phyloP scores from a whole-genome alignment of 2,888 invertebrate species.

The Taphrorychus bicolor region DNA sequence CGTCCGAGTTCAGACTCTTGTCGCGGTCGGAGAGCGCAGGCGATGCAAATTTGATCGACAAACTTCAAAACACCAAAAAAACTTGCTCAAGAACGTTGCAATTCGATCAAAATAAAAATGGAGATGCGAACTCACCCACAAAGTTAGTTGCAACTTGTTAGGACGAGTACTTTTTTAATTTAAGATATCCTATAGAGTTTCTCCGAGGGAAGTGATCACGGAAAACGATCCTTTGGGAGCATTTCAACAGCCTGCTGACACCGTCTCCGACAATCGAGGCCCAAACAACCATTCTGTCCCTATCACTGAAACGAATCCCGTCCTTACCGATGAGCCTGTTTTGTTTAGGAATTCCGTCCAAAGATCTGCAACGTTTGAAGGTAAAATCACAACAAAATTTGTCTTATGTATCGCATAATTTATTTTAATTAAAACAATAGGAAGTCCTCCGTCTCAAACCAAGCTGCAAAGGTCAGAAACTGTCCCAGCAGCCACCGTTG shows the following conservation, averaged over 20 bases:
- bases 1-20: constrained; percentile 66
- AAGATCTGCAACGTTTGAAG: constrained; percentile 66
- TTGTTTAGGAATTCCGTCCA: constrained; percentile 64
- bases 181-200: constrained; percentile 64
- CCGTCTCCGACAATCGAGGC: constrained; percentile 43
- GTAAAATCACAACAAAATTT: constrained; percentile 9
- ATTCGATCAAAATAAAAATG: constrained; percentile 61
- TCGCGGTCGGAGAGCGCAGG: constrained; percentile 78
- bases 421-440: constrained; percentile 34
- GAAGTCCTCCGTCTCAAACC: constrained; percentile 58
- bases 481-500: constrained; percentile 75
- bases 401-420: background rate
- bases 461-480: constrained; percentile 76
- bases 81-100: constrained; percentile 65
- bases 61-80: constrained; percentile 66
- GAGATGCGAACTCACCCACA: constrained; percentile 59
- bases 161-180: background rate
- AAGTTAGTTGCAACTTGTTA: constrained; percentile 55
- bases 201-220: constrained; percentile 85
- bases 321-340: constrained; percentile 70
- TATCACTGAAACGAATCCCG: constrained; percentile 52
- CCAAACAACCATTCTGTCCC: constrained; percentile 39
- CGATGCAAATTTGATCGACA: constrained; percentile 79
- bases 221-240: constrained; percentile 93
- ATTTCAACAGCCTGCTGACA: constrained; percentile 60